Evolutionary conservation across 92 coral and sea anemone genomes (phyloP), one percentile per base, ranked within the genome.

Genomic region (Pocillopora meandrina): DNA sequence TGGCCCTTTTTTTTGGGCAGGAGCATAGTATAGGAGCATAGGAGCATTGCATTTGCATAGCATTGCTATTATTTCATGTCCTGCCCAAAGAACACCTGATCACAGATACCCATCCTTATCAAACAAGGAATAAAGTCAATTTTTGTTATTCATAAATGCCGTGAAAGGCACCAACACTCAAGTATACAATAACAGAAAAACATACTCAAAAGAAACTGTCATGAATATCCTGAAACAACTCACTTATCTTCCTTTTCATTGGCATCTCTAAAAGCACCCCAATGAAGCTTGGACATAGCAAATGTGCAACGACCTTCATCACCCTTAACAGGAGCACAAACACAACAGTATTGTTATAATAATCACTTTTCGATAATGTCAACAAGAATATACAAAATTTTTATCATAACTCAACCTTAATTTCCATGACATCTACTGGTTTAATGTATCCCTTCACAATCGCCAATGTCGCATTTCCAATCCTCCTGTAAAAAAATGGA

Each of bases 181-280:
- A 65, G 61, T 9, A 23, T 21, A 31, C 68, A 66, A 21, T 5
- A 18, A 65, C 36, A 23, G n/a, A n/a, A 62, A 73, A 12, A 73
- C 62, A 52, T 26, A 1, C 31, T 26, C 31, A 26, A 26, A 26
- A 26, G 31, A 26, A 26, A 26, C 31, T 26, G 31, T 26, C 0
- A 26, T 26, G 31, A 26, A 26, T 26, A 26, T 26, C 31, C 60
- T 56, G 4, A 36, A 23, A 36, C 17, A 79, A 80, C 92, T 60
- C 86, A 90, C 93, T 92, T 92, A 85, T 95, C 97, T 81, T 94
- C 81, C 74, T 87, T 94, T 81, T 92, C 94, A 61, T 90, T 90
- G 9, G 99, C 95, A 91, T 96, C 99, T 82, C 96, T 87, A 78
- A 96, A 94, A 12, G 95, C 93, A 70, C 99, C 99, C 99, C 99